Base-by-base conservation (phyloP, 2,113 vertebrate genomes). In the Murina feae region DNA sequence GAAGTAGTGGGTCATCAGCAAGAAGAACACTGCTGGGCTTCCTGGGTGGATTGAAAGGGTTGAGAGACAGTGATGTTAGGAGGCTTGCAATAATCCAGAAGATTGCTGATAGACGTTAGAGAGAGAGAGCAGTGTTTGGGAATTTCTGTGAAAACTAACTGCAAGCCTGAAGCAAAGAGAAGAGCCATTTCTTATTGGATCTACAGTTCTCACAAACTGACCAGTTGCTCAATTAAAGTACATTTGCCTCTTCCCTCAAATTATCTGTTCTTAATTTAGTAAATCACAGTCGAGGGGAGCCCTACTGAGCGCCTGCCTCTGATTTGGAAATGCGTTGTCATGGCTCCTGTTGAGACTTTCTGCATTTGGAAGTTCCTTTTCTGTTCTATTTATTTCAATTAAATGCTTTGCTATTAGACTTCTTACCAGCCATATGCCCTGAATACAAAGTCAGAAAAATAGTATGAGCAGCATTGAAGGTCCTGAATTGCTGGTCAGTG, bases 341-440 rank as follows among this genome's bases (percentile, higher is more conserved):
- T 75, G 55, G 87, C 81, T 97, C 63, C 92, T 96, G 83, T 92
- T 63, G 79, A 92, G 83, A 79, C 69, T 60, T 37, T 93, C 92
- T 83, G 72, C 88, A 76, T 94, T 95, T 95, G 90, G 85, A 95
- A 95, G 79, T 92, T 95, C 51, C 6, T 96, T 96, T 97, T 96
- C 88, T 94, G 68, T 90, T 96, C 82, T 2, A 0, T 60, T 97
- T 97, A 92, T 97, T 97, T 97, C 35, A 1, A 94, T 96, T 95
- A 96, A 97, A 83, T 93, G 68, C 51, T 90, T 92, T 81, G 49
- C 95, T 94, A 58, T 93, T 97, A 96, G 92, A 75, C 80, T 88
- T 58, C 82, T 96, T 90, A 55, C 72, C 83, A 94, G 85, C 74
- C 68, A 55, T 75, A 93, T 12, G 2, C 90, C 71, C 75, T 87